Evolutionary conservation across 1,140 invertebrate genomes (phyloP).

Genomic region (Pseudomyrmex concolor): DNA sequence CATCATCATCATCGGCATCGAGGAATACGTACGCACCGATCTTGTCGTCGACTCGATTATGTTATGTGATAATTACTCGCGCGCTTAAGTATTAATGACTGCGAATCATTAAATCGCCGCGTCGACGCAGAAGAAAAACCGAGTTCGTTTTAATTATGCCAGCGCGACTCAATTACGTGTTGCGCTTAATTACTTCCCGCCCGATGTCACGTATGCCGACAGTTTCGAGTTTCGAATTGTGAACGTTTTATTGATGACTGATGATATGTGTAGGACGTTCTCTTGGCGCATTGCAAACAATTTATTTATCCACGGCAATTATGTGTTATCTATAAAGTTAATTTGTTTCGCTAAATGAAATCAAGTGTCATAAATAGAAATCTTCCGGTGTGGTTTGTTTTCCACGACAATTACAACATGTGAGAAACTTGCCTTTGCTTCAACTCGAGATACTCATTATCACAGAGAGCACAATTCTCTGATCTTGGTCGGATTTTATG

Average conservation of each 20-base stretch:
- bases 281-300: no score
- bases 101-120: slow-evolving; percentile 18
- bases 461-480: not conserved
- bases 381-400: slow-evolving; percentile 1
- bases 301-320: not conserved
- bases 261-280: no score
- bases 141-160: slow-evolving; percentile 35
- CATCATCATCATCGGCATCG: not conserved
- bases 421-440: not conserved
- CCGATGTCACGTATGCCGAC: slow-evolving; percentile 14
- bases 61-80: not conserved
- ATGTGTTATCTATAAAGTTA: not conserved
- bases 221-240: slow-evolving; percentile 1
- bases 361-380: not conserved
- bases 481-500: not conserved
- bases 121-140: not conserved
- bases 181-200: slow-evolving; percentile 10
- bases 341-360: not conserved
- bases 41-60: slow-evolving; percentile 26
- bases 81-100: slow-evolving; percentile 15
- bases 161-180: slow-evolving; percentile 37
- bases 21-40: not conserved
- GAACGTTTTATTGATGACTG: not conserved
- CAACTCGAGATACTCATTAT: not conserved
- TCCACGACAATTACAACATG: slow-evolving; percentile 1